Base-by-base conservation (phyloP, 2,888 invertebrate species). In the Caenorhabditis doughertyi region DNA sequence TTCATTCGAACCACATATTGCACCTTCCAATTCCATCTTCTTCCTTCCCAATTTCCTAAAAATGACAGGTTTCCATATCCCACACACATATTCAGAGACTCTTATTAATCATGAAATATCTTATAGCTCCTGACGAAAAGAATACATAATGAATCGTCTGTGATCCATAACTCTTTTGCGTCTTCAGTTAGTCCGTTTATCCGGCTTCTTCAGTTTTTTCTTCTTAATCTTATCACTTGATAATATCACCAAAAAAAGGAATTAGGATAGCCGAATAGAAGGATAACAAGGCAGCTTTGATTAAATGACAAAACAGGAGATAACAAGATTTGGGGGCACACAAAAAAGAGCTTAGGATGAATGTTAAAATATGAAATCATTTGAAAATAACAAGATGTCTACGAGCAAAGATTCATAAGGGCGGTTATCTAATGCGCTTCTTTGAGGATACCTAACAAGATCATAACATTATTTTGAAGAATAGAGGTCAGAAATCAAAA, bases 181-280 rank as follows among this genome's bases (percentile, higher is more conserved):
- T 60, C 76, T 60, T 49, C 21, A 3, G 4, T 42, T 29, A 9
- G 32, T 32, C 32, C 32, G 32, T 53, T 67, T 60, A 68, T 76
- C 67, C 51, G 76, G 76, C 76, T 76, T 76, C 76, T 18, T 39
- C 47, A 27, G 8, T 27, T n/a, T 55, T 47, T 65, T 25, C 18
- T 16, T 39, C 29, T 32, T 71, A 47, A 49, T 71, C 73, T 64
- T 74, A 76, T 76, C 76, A 76, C 68, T 68, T 76, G 76, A 42
- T 49, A 76, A 49, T 67, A 51, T 51, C 67, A 73, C 21, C 32
- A 9, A 13, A 16, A 47, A 62, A 62, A 47, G 27, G 21, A 62
- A 42, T 42, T 55, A 65, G 32, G n/a, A 11, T 35, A 47, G 35
- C 35, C 21, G 62, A 32, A 70, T 70, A 58, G 35, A 18, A 39